Percentiles rank a stretch among this genome's conserved stretches.
Evolutionary conservation across 2,797 vertebrate species (phyloP).

Genomic region (Xenopus petersii): DNA sequence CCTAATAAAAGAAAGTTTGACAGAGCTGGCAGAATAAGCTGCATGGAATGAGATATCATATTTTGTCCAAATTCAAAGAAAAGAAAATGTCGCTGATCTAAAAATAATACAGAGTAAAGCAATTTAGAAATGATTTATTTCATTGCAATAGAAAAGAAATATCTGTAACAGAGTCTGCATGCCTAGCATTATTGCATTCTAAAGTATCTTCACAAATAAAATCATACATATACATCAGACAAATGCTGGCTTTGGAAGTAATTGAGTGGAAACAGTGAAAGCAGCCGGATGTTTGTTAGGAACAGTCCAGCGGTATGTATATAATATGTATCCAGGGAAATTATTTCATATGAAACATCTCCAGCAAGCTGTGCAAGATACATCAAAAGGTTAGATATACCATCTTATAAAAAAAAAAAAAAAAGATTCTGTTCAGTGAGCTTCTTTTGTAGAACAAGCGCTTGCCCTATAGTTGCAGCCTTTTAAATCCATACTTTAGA

Average conservation of each 20-base stretch:
- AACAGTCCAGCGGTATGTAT: slow-evolving; percentile 14
- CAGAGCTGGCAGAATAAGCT: background rate
- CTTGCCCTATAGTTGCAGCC: background rate
- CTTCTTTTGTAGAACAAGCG: background rate
- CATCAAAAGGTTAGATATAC: slow-evolving; percentile 10
- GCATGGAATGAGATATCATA: background rate
- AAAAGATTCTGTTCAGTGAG: slow-evolving; percentile 4
- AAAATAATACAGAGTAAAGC: slow-evolving; percentile 32
- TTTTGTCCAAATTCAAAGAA: slow-evolving; percentile 10
- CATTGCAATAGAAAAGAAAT: slow-evolving; percentile 19
- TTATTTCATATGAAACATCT: slow-evolving; percentile 27
- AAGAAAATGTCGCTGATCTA: slow-evolving; percentile 12
- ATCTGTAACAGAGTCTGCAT: background rate
- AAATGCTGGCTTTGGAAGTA: slow-evolving; percentile 9
- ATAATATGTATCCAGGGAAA: slow-evolving; percentile 39
- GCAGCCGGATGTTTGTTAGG: slow-evolving; percentile 10
- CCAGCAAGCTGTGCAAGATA: slow-evolving; percentile 6
- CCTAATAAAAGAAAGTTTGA: background rate
- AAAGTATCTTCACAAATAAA: slow-evolving; percentile 21
- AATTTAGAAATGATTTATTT: slow-evolving; percentile 31
- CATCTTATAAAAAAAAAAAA: background rate
- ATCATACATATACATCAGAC: slow-evolving; percentile 37
- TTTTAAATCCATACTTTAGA: background rate
- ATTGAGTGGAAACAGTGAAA: slow-evolving; percentile 19
- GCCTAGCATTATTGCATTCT: slow-evolving; percentile 25